These are phyloP conservation scores for Raillietiella orientalis DNA, from an alignment of 2,888 invertebrate genomes.

Conservation along the genomic window DNA sequence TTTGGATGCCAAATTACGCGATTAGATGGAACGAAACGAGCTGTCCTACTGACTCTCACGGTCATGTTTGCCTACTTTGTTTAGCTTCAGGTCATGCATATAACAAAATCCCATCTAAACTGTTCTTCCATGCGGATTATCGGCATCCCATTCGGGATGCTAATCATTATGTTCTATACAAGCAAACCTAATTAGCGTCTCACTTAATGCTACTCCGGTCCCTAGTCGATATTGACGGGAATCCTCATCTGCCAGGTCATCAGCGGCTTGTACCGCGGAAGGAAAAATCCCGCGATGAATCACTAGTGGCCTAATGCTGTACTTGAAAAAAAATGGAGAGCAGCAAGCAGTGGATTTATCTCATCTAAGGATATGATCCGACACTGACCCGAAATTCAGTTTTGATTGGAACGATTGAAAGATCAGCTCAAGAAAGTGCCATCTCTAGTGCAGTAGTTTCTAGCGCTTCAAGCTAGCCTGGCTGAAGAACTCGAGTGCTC, in stretches of 20 bases:
- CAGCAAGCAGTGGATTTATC: neutral
- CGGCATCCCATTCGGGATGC: constrained; percentile 48
- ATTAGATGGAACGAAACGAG: constrained; percentile 51
- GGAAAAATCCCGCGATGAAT: constrained; percentile 27
- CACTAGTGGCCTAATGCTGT: constrained; percentile 23
- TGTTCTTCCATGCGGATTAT: constrained; percentile 96
- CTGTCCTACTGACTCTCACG: constrained; percentile 83
- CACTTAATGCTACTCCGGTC: constrained; percentile 93
- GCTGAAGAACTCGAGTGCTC: too few species aligned
- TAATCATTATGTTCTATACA: constrained; percentile 63
- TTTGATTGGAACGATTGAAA: constrained; percentile 24
- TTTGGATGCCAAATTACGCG: constrained; percentile 90
- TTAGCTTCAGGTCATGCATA: too few species aligned
- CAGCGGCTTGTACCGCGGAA: constrained; percentile 77
- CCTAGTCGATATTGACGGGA: constrained; percentile 80
- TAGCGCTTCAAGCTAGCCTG: too few species aligned
- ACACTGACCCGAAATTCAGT: neutral
- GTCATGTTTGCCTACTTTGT: constrained; percentile 65
- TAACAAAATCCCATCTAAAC: constrained; percentile 61
- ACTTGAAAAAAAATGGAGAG: constrained; percentile 11
- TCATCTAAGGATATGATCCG: neutral
- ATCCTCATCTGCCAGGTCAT: constrained; percentile 52
- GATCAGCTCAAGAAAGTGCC: too few species aligned
- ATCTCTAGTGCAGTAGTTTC: too few species aligned
- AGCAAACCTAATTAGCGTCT: constrained; percentile 80